A percentile compares a stretch with the other conserved stretches of the same genome.
Conservation (phyloP, 1,140 invertebrate species). For the Campodea augens region DNA sequence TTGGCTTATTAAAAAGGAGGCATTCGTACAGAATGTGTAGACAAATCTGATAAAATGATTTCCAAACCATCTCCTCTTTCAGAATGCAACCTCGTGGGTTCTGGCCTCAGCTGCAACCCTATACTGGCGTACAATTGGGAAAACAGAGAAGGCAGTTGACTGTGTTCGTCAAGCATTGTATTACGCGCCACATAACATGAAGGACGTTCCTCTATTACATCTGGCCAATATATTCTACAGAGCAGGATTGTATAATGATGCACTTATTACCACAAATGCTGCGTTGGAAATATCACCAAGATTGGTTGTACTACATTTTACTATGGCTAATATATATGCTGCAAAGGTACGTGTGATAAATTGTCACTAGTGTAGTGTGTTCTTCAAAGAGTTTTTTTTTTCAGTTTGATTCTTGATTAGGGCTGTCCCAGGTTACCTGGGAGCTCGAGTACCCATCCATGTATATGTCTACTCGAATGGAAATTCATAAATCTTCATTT, state of each 20-base stretch:
- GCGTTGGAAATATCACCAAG: slow-evolving; percentile 31
- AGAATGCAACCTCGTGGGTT: slow-evolving; percentile 25
- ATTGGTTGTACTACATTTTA: slow-evolving; percentile 36
- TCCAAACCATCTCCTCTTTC: too few relatives aligned
- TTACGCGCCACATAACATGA: slow-evolving; percentile 27
- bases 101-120: slow-evolving; percentile 29
- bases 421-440: too few relatives aligned
- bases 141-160: slow-evolving; percentile 27
- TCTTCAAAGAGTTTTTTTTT: too few relatives aligned
- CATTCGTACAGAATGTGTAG: too few relatives aligned
- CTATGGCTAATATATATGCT: slow-evolving; percentile 37
- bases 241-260: slow-evolving; percentile 32
- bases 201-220: slow-evolving; percentile 29
- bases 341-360: too few relatives aligned
- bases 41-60: too few relatives aligned
- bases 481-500: too few relatives aligned
- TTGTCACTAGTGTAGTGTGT: too few relatives aligned
- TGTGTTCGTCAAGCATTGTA: slow-evolving; percentile 29
- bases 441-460: too few relatives aligned
- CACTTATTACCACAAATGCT: slow-evolving; percentile 31
- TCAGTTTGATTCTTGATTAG: too few relatives aligned
- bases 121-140: slow-evolving; percentile 31
- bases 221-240: slow-evolving; percentile 31
- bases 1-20: too few relatives aligned
- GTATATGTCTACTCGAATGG: too few relatives aligned